phyloP scores from a whole-genome alignment of 2,113 vertebrate species.

The Cisticola juncidis region DNA sequence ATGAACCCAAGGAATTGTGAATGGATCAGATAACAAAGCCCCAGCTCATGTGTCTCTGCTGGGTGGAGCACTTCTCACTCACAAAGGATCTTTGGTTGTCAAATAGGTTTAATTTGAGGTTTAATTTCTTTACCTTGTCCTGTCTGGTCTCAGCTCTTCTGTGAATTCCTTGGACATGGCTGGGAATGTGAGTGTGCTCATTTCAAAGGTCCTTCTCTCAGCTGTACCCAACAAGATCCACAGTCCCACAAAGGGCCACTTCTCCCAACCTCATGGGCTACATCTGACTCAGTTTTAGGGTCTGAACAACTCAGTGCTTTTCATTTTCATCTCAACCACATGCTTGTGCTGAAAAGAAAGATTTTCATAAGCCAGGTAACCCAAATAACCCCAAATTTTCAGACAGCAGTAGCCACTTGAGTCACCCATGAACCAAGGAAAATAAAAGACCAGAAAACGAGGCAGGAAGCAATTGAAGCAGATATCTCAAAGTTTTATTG shows the following conservation, averaged over 20 bases:
- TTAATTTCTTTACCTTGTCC: not conserved
- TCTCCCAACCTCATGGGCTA: not conserved
- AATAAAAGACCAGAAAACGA: not conserved
- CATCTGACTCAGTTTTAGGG: not conserved
- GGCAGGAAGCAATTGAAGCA: not conserved
- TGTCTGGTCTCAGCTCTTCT: not conserved
- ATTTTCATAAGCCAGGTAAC: not conserved
- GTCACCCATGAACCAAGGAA: not conserved
- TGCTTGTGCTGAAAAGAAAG: not conserved
- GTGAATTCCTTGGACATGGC: not conserved
- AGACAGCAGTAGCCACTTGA: not conserved
- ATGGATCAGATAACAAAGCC: not conserved
- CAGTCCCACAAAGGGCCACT: not conserved
- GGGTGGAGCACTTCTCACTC: not conserved
- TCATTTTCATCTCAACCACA: not conserved
- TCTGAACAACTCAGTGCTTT: not conserved
- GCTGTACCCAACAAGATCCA: not conserved
- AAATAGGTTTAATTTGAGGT: not conserved
- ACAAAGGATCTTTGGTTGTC: not conserved
- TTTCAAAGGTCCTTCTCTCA: not conserved
- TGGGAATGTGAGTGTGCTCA: not conserved
- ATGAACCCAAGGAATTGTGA: not conserved
- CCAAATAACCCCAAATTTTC: not conserved
- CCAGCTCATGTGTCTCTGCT: not conserved
- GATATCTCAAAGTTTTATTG: constrained; percentile 63